Base-by-base conservation (phyloP, 92 coral and sea anemone genomes). In the Heteractis magnifica region DNA sequence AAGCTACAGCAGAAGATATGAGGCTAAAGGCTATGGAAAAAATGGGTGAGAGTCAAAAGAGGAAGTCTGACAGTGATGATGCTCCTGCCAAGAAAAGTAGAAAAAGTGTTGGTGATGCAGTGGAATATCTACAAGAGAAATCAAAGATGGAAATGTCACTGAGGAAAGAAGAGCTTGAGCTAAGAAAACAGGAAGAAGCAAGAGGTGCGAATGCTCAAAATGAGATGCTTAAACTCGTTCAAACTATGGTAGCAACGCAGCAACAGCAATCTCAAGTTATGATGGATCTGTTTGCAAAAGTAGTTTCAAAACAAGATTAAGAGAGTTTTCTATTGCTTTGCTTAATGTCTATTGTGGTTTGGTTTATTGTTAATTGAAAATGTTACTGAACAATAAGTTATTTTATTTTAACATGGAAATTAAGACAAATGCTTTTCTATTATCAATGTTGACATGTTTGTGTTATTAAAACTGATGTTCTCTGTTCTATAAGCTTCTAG, bases 11-110 rank as follows among this genome's bases (percentile, higher is more conserved):
- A 20, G 80, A 79, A 51, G 83, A 87, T 41, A 83, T 83, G 71
- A 49, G 88, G 34, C n/a, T 78, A 60, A 88, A 75, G 49, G 76
- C 88, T 8, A 72, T 88, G 84, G 91, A 88, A 65, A 84, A 44
- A 49, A 71, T 88, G 76, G 85, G 91, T 23, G 88, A 88, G 49
- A 82, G 82, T 56, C 76, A 19, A 44, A 88, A 83, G 79, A 21
- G 84, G 48, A 87, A 78, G 9, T 84, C 75, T 53, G 76, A 84
- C 72, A 41, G 71, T 49, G 84, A 70, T 16, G 84, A 34, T 18
- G 82, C 77, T 51, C 48, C 51, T 10, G 44, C 78, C 60, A 59
- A 86, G 74, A 76, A 68, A 51, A 72, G 49, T 59, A 84, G 77
- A 73, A 85, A 85, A 77, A 68, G 76, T 53, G 56, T 77, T 77